A percentile compares a stretch with the other conserved stretches of the same genome.
These are phyloP conservation scores for Limonius californicus DNA, from an alignment of 1,140 invertebrate species.

Conservation along the genomic window DNA sequence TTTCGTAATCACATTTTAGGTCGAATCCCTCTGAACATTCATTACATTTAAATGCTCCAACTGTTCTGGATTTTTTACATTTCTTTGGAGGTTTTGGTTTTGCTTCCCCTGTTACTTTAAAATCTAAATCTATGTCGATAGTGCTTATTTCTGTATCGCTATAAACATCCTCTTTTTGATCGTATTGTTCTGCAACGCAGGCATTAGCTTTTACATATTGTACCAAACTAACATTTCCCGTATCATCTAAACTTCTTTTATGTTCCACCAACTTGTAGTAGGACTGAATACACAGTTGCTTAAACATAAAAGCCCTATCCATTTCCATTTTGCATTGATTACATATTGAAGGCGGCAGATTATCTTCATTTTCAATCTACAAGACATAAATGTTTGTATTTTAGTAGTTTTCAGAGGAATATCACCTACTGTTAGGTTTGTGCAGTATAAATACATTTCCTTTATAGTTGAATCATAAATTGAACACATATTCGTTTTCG, in stretches of 20 bases:
- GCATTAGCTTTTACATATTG: constrained; percentile 23
- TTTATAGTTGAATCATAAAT: constrained; percentile 21
- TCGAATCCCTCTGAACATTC: constrained; percentile 16
- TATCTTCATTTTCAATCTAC: constrained; percentile 25
- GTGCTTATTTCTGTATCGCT: background rate
- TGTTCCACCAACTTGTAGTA: background rate
- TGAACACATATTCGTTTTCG: constrained; percentile 27
- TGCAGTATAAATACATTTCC: constrained; percentile 30
- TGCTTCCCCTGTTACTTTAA: background rate
- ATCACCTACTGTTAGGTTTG: constrained; percentile 27
- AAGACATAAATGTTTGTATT: constrained; percentile 5
- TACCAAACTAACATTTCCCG: background rate
- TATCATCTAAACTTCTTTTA: background rate
- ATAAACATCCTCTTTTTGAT: constrained; percentile 17
- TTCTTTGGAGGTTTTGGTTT: background rate
- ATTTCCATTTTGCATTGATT: constrained; percentile 26
- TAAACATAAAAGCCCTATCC: constrained; percentile 28
- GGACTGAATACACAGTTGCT: constrained; percentile 31
- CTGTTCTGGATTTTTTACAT: background rate
- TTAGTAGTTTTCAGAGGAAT: background rate
- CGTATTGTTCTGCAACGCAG: constrained; percentile 19
- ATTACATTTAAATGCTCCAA: constrained; percentile 17
- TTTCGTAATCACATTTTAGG: constrained; percentile 27
- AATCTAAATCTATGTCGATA: background rate
- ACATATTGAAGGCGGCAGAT: constrained; percentile 28